Evolutionary conservation across 2,888 invertebrate species (phyloP), one percentile per base, ranked within the genome.

Genomic region (Polietes domitor): DNA sequence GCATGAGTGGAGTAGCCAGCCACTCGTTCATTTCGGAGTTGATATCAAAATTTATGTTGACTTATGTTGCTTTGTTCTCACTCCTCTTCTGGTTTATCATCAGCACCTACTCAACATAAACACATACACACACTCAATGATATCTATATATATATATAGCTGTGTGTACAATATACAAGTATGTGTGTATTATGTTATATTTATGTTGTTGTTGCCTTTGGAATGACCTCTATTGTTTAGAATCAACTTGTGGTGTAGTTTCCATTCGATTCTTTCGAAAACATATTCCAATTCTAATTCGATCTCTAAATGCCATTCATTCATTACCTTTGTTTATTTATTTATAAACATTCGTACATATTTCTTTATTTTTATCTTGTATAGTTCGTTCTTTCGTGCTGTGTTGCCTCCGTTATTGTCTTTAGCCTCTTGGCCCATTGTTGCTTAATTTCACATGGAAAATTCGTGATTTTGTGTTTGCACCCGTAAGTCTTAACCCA

Each of bases 191-290:
- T 85, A 79, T 77, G 71, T 71, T 84, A 82, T 43, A 5, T 75
- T 74, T 80, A 73, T 85, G 78, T 85, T 87, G 87, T 90, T 89
- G 89, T 89, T 90, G 90, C 88, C 89, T 88, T 90, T 90, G 89
- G 88, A 89, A 88, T 90, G 90, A 90, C 89, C 90, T 89, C 90
- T 90, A 87, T 88, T 88, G 88, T 88, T 88, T 86, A 76, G 53
- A 80, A 74, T 53, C 4, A 71, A 70, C 24, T 63, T 15, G 3
- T 41, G 32, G 1, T 47, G 15, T 47, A 47, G 2, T 47, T 47
- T n/a, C 12, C 12, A n/a, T 47, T 41, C 32, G 41, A 41, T 12
- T 41, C n/a, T n/a, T 41, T 32, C 3, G 41, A 41, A 2, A 41
- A 41, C 12, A 10, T 41, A 12, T 32, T 37, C n/a, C n/a, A n/a